Evolutionary conservation across 2,888 invertebrate species (phyloP), one percentile per base, ranked within the genome.

Genomic region (Entomobrya proxima): DNA sequence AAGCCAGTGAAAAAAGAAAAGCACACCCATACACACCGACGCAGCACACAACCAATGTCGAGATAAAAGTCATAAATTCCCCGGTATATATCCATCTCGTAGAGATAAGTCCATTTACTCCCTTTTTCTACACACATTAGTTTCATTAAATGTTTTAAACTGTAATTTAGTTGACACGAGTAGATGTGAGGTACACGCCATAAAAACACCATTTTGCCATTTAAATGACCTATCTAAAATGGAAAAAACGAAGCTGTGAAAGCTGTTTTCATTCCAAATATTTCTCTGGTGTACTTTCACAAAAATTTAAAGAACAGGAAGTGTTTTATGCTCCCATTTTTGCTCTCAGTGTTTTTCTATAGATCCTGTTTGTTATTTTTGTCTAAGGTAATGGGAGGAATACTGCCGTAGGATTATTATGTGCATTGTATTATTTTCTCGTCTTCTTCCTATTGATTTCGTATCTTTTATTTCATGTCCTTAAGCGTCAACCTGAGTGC

Each of bases 61-160:
- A 83, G 83, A 80, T 84, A 79, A 86, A 79, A 86, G 77, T 76
- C 76, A 78, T 79, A 86, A 81, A 81, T 82, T 69, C 64, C 18
- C 40, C 18, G 44, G 67, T 64, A 77, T 52, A 64, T 86, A 86
- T 76, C 83, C 83, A 78, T 82, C 87, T 83, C 79, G 30, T 64
- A 30, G 61, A 85, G 85, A 85, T 85, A 85, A 85, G 72, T 85
- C 85, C 79, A 85, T 85, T 85, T 85, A 85, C 52, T 85, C 79
- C 61, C 52, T 72, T 52, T 77, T 50, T 52, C 79, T 79, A 21
- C 67, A 85, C 74, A 79, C 85, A 85, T 85, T 85, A 85, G 79
- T 79, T 85, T 85, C 85, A 85, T 85, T 85, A 85, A 85, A 85
- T 85, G 85, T 85, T 85, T 85, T 79, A 85, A 85, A 85, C 76